Conservation (phyloP, 2,888 invertebrate species). For the Junonia oenone region DNA sequence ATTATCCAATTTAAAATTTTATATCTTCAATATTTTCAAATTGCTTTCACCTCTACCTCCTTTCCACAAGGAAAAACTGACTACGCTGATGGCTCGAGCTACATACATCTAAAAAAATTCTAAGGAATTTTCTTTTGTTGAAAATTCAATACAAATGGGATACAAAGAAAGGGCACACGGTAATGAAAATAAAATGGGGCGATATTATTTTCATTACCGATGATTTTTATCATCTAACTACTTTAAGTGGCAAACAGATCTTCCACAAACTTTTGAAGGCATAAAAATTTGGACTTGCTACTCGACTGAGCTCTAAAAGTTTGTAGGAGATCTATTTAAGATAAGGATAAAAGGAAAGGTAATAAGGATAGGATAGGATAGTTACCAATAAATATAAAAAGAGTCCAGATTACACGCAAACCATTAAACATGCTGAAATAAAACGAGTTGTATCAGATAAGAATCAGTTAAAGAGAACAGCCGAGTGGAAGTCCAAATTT, state of each 20-base stretch:
- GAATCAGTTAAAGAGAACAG: conserved; percentile 34
- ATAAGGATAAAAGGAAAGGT: conserved; percentile 31
- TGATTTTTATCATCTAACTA: background rate
- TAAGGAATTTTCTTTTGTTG: too few species aligned
- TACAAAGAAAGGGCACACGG: too few species aligned
- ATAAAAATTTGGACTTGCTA: conserved; percentile 57
- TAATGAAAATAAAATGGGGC: too few species aligned
- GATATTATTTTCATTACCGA: too few species aligned
- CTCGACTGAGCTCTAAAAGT: conserved; percentile 58
- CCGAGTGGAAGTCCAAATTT: conserved; percentile 69
- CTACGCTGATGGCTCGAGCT: too few species aligned
- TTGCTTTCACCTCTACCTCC: too few species aligned
- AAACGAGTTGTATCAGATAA: conserved; percentile 42
- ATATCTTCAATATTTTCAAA: too few species aligned
- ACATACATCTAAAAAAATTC: too few species aligned
- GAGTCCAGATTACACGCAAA: conserved; percentile 76
- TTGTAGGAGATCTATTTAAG: conserved; percentile 57
- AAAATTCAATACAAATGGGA: too few species aligned
- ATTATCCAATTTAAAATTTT: too few species aligned
- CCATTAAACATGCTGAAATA: conserved; percentile 78
- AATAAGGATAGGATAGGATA: conserved; percentile 42
- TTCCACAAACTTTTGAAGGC: conserved; percentile 50
- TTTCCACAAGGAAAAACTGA: too few species aligned
- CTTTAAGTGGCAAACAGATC: conserved; percentile 22
- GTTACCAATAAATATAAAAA: conserved; percentile 66